These are phyloP conservation scores for Myanophis thanlyinensis DNA, from an alignment of 2,113 vertebrate genomes.

Conservation along the genomic window DNA sequence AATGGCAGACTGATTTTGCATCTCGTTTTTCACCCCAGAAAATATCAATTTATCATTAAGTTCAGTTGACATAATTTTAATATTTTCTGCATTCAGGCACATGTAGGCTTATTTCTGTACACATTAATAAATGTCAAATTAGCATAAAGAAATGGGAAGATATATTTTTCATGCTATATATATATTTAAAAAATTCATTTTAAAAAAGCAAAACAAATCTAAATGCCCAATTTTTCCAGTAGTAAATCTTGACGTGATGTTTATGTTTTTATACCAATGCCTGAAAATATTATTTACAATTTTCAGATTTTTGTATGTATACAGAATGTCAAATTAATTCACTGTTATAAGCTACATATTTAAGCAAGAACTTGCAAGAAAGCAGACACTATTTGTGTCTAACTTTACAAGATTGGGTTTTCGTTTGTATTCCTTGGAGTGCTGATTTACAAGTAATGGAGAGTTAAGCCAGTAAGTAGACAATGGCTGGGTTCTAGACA, in stretches of 20 bases:
- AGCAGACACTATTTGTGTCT: neutral
- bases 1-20: conserved; percentile 50
- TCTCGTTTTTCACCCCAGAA: conserved; percentile 53
- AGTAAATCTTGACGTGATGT: neutral
- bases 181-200: neutral
- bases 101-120: conserved; percentile 7
- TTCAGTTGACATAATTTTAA: conserved; percentile 41
- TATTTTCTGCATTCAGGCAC: conserved; percentile 34
- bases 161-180: conserved; percentile 27
- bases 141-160: conserved; percentile 38
- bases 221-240: neutral
- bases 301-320: neutral
- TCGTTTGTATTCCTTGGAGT: neutral
- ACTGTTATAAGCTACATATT: neutral
- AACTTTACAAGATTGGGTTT: neutral
- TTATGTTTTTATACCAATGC: conserved; percentile 14
- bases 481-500: neutral
- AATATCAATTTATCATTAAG: conserved; percentile 48
- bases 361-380: neutral
- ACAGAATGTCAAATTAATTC: neutral
- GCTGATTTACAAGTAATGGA: neutral
- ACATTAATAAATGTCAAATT: conserved; percentile 37
- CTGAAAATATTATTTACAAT: neutral
- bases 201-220: neutral
- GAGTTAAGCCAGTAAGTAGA: neutral